These are phyloP conservation scores for Octopus bimaculoides DNA, from an alignment of 1,140 invertebrate species.

Conservation along the genomic window DNA sequence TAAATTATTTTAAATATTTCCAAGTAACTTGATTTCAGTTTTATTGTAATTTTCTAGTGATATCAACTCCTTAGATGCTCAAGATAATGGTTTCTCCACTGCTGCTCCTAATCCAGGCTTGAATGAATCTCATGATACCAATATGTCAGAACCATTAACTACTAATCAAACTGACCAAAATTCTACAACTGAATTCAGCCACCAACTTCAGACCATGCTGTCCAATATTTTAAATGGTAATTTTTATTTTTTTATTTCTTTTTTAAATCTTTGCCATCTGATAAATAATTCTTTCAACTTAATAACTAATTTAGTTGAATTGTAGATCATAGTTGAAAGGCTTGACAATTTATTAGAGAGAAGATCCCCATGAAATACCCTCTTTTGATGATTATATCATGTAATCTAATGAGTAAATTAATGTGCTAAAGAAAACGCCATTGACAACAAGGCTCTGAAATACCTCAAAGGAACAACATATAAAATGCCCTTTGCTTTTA, in stretches of 20 bases:
- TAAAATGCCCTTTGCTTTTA: no score
- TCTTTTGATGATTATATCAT: no score
- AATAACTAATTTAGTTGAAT: no score
- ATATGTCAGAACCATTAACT: background rate
- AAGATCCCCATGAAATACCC: no score
- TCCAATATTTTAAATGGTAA: background rate
- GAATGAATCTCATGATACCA: background rate
- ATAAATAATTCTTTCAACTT: no score
- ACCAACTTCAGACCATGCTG: background rate
- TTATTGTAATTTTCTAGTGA: conserved; percentile 20
- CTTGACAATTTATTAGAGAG: no score
- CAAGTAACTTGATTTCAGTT: conserved; percentile 15
- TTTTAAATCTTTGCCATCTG: background rate
- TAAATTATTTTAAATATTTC: conserved; percentile 15
- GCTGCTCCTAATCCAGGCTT: background rate
- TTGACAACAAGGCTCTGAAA: no score
- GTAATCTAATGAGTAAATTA: no score
- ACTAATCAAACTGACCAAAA: background rate
- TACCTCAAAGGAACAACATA: no score
- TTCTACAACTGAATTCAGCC: background rate
- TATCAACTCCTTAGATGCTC: background rate
- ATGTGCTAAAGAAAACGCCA: no score
- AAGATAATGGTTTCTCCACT: background rate
- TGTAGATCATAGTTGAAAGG: no score
- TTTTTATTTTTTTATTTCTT: background rate